phyloP scores from a whole-genome alignment of 2,888 invertebrate genomes.

The Chalcosyrphus nemorum region DNA sequence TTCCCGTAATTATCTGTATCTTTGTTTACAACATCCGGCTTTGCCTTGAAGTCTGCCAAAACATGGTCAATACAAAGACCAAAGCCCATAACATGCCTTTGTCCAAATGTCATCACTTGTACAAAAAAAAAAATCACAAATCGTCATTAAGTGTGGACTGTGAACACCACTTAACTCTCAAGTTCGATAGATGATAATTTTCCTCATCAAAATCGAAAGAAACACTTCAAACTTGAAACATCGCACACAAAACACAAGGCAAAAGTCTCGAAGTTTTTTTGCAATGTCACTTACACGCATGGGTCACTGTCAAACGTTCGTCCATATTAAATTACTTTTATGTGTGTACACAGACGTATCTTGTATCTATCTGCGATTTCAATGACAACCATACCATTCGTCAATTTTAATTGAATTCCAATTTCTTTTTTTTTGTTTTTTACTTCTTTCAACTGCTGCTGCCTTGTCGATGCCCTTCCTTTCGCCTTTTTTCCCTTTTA shows the following conservation, averaged over 20 bases:
- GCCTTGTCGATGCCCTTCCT: conserved; percentile 20
- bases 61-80: not conserved
- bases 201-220: conserved; percentile 15
- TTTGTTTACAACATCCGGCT: conserved; percentile 3
- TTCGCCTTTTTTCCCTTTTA: conserved; percentile 25
- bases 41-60: conserved; percentile 41
- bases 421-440: conserved; percentile 41
- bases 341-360: conserved; percentile 29
- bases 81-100: conserved; percentile 21
- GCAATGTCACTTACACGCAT: conserved; percentile 55
- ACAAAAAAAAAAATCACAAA: conserved; percentile 36
- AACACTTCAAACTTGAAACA: conserved; percentile 31
- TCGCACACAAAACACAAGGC: not conserved
- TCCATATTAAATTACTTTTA: conserved; percentile 61
- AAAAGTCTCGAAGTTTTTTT: conserved; percentile 15
- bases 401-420: conserved; percentile 71
- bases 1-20: conserved; percentile 14
- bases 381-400: conserved; percentile 70
- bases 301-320: conserved; percentile 60
- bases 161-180: conserved; percentile 55
- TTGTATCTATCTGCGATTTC: conserved; percentile 65
- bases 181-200: conserved; percentile 43
- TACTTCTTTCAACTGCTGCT: too few species aligned
- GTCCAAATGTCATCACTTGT: conserved; percentile 52
- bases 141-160: conserved; percentile 32